These are phyloP conservation scores for Drosophila rhopaloa DNA, from an alignment of 1,140 invertebrate genomes.

Conservation along the genomic window DNA sequence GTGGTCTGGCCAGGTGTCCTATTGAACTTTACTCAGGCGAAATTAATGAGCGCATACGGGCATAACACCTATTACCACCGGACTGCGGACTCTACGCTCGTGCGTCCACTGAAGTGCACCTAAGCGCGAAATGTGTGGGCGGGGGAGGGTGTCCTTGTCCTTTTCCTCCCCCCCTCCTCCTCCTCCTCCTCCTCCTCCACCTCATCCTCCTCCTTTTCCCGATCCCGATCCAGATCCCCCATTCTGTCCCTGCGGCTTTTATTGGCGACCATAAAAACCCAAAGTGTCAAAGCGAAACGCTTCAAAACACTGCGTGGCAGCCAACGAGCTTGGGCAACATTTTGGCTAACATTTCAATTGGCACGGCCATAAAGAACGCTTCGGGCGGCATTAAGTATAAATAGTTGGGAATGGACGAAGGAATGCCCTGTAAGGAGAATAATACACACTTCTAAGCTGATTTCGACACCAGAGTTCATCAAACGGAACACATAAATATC, in stretches of 20 bases:
- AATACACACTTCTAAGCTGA: too few relatives aligned
- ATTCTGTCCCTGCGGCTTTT: constrained; percentile 29
- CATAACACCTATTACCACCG: constrained; percentile 60
- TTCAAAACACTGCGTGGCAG: constrained; percentile 48
- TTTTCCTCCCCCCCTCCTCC: neutral
- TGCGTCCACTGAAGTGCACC: constrained; percentile 71
- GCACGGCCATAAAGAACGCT: constrained; percentile 46
- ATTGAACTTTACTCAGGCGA: constrained; percentile 76
- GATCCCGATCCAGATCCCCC: too few relatives aligned
- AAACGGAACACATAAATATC: too few relatives aligned
- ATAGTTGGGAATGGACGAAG: neutral
- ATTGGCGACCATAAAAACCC: constrained; percentile 68
- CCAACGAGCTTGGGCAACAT: constrained; percentile 34
- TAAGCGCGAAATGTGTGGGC: constrained; percentile 54
- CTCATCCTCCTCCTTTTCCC: too few relatives aligned
- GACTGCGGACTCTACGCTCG: constrained; percentile 10
- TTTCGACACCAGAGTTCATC: too few relatives aligned
- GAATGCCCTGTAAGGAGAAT: neutral
- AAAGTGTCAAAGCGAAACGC: constrained; percentile 74
- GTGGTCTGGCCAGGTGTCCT: constrained; percentile 10
- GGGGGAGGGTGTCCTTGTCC: neutral
- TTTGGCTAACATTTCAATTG: constrained; percentile 75
- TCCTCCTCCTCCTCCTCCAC: too few relatives aligned
- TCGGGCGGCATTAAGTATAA: constrained; percentile 3
- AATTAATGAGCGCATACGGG: constrained; percentile 76